These are phyloP conservation scores for Pollicipes pollicipes DNA, from an alignment of 1,140 invertebrate genomes.

Conservation along the genomic window DNA sequence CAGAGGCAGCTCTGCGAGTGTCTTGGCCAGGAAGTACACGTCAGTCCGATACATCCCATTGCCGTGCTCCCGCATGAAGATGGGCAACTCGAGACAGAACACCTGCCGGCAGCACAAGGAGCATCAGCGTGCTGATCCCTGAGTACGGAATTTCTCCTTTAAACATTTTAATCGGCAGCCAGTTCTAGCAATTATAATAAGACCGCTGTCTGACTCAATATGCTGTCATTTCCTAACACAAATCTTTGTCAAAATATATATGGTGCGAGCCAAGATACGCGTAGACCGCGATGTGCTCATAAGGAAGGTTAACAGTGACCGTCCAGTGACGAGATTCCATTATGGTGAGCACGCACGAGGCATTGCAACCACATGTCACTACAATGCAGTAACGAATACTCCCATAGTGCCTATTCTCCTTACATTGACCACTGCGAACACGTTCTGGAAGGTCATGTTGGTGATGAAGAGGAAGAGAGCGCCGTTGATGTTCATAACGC, in stretches of 20 bases:
- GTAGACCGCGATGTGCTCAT: too few relatives aligned
- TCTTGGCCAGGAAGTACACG: constrained; percentile 79
- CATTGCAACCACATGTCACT: too few relatives aligned
- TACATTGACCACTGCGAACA: constrained; percentile 72
- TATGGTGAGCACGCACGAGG: too few relatives aligned
- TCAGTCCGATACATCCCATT: constrained; percentile 84
- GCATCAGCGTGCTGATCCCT: background rate
- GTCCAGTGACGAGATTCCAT: too few relatives aligned
- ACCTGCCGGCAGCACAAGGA: constrained; percentile 38
- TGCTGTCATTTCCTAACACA: too few relatives aligned
- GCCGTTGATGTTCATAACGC: constrained; percentile 89
- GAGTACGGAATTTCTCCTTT: background rate
- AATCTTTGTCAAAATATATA: too few relatives aligned
- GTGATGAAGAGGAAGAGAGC: constrained; percentile 82
- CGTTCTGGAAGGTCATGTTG: constrained; percentile 85
- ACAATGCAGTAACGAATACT: background rate
- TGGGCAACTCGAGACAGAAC: constrained; percentile 74
- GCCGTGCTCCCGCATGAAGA: constrained; percentile 77
- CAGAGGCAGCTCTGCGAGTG: constrained; percentile 61
- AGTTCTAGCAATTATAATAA: background rate
- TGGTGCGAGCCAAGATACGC: too few relatives aligned
- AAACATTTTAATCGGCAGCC: background rate
- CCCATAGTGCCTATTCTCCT: constrained; percentile 27
- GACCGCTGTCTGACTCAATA: background rate
- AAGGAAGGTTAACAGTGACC: too few relatives aligned